Conservation (phyloP, 2,113 vertebrate species). For the Caranx ignobilis region DNA sequence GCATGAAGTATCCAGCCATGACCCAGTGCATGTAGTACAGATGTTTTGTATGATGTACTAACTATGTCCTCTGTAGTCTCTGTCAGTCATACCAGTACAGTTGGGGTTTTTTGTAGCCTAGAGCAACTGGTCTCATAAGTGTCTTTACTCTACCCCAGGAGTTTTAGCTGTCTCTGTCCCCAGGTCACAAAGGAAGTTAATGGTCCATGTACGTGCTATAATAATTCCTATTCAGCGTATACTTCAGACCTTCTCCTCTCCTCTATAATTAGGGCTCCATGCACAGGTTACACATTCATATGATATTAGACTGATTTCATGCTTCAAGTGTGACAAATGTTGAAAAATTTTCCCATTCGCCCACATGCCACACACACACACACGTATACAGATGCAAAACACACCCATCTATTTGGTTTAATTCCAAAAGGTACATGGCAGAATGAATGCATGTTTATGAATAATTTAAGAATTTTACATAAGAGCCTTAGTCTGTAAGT, state of each 20-base stretch:
- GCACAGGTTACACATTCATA: conserved; percentile 48
- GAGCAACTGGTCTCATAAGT: conserved; percentile 1
- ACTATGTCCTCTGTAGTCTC: background rate
- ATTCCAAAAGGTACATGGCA: conserved; percentile 51
- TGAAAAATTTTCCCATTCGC: conserved; percentile 13
- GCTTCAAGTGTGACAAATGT: conserved; percentile 59
- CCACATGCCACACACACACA: conserved; percentile 26
- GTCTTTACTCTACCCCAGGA: background rate
- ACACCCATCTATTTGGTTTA: conserved; percentile 25
- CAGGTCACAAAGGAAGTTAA: background rate
- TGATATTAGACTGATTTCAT: conserved; percentile 55
- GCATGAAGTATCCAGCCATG: background rate
- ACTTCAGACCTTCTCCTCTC: conserved; percentile 17
- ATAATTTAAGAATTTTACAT: conserved; percentile 65
- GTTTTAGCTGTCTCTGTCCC: background rate
- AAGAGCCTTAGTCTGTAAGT: conserved; percentile 57
- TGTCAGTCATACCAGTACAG: background rate
- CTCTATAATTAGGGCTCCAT: conserved; percentile 39
- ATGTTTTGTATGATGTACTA: background rate
- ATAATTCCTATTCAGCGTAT: conserved; percentile 9
- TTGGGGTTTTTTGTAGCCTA: background rate
- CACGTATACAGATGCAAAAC: conserved; percentile 18
- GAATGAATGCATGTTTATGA: conserved; percentile 52
- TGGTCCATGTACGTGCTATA: conserved; percentile 4
- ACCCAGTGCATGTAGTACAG: no score